phyloP scores from a whole-genome alignment of 1,140 invertebrate species.

The Dryas iulia region DNA sequence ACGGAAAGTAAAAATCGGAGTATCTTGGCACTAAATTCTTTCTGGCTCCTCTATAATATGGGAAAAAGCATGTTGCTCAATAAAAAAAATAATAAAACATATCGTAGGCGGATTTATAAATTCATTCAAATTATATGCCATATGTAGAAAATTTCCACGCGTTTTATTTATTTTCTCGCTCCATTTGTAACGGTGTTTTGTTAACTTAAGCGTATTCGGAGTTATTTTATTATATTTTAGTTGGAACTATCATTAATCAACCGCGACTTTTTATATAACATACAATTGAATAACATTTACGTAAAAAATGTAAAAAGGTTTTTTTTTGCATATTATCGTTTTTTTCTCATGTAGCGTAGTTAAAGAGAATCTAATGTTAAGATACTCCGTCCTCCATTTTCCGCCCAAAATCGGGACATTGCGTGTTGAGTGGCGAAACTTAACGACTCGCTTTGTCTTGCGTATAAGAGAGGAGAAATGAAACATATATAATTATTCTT shows the following conservation, averaged over 20 bases:
- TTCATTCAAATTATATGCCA: neutral
- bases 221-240: neutral
- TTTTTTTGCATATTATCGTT: too few species aligned
- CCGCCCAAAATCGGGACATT: neutral
- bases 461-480: neutral
- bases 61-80: too few species aligned
- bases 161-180: neutral
- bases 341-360: neutral
- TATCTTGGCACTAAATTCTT: too few species aligned
- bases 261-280: neutral
- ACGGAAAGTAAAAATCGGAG: too few species aligned
- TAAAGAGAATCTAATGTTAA: neutral
- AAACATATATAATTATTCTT: neutral
- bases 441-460: too few species aligned
- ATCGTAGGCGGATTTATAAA: neutral
- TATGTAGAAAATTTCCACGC: neutral
- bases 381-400: neutral
- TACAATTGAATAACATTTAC: neutral
- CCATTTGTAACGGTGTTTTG: neutral
- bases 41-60: too few species aligned
- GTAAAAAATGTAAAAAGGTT: too few species aligned
- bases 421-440: too few species aligned
- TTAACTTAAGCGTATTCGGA: neutral
- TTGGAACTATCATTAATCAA: neutral
- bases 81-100: too few species aligned